Base-by-base conservation (phyloP, 1,140 invertebrate genomes). In the Phortica variegata region DNA sequence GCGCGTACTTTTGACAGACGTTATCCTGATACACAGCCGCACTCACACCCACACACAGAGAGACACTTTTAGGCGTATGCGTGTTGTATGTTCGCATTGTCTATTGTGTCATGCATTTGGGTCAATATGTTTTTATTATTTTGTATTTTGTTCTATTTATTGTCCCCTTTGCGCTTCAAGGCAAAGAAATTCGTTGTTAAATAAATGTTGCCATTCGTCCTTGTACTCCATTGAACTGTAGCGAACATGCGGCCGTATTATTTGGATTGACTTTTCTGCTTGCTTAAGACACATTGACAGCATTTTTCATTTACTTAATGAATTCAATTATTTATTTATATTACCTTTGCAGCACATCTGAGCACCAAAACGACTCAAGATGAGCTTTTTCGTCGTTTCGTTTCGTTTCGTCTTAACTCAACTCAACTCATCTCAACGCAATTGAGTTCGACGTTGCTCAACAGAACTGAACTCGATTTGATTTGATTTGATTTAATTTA, bases 291-390 rank as follows among this genome's bases (percentile, higher is more conserved):
- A 43, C 45, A 49, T 46, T 59, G 65, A 57, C 60, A 56, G 65
- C 51, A 60, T 69, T 69, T 59, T 57, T 69, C 69, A 73, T 73
- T 73, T 69, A 62, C 69, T 56, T 73, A 73, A 73, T 73, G 69
- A 73, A 72, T 72, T 73, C 61, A 73, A 73, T 73, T 73, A 73
- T 73, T 73, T 73, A 72, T 69, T 56, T 56, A 62, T 50, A 59
- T 59, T 29, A n/a, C n/a, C n/a, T n/a, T n/a, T n/a, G n/a, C n/a
- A n/a, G n/a, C n/a, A n/a, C n/a, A n/a, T n/a, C n/a, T n/a, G n/a
- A n/a, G n/a, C n/a, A n/a, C n/a, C n/a, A n/a, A n/a, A n/a, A n/a
- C n/a, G n/a, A n/a, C n/a, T n/a, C n/a, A n/a, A n/a, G n/a, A n/a
- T 60, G 50, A 68, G 62, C 52, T 57, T 47, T 47, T 53, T 56